These are phyloP conservation scores for Typhlichthys eigenmanni DNA, from an alignment of 2,797 vertebrate genomes.

Conservation along the genomic window DNA sequence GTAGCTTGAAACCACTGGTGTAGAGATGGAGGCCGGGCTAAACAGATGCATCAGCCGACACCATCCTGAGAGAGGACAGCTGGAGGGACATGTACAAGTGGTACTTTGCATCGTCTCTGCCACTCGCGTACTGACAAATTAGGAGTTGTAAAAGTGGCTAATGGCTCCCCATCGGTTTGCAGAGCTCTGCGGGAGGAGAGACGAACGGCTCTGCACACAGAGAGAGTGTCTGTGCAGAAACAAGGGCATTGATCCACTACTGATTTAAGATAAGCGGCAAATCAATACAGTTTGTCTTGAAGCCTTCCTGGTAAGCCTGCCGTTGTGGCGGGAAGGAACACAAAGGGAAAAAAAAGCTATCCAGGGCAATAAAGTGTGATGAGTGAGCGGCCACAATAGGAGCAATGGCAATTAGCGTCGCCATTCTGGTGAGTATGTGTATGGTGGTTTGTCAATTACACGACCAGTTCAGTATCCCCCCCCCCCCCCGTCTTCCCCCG, in stretches of 20 bases:
- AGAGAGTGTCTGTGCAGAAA: constrained; percentile 32
- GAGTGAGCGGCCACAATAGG: constrained; percentile 33
- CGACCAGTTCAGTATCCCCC: constrained; percentile 60
- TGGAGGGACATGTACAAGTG: constrained; percentile 51
- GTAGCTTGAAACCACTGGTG: constrained; percentile 16
- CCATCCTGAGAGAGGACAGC: constrained; percentile 59
- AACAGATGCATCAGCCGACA: constrained; percentile 66
- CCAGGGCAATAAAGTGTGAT: constrained; percentile 21
- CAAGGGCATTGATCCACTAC: constrained; percentile 61
- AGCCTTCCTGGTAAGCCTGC: no score
- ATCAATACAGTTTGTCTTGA: background rate
- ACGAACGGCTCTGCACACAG: constrained; percentile 29
- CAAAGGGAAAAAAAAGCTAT: constrained; percentile 33
- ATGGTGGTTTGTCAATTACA: constrained; percentile 43
- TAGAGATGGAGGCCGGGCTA: constrained; percentile 23
- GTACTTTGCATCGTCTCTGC: constrained; percentile 57
- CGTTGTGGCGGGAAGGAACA: constrained; percentile 12
- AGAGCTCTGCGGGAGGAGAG: constrained; percentile 29
- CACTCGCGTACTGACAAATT: constrained; percentile 49
- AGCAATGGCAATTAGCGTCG: constrained; percentile 43
- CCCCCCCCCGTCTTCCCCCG: no score
- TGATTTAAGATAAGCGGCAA: constrained; percentile 39
- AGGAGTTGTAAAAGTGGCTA: constrained; percentile 39
- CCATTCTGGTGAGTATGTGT: constrained; percentile 17
- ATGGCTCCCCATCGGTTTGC: constrained; percentile 8